Evolutionary conservation across 2,888 invertebrate genomes (phyloP), one percentile per base, ranked within the genome.

Genomic region (Scaptomyza cyrtandrae): DNA sequence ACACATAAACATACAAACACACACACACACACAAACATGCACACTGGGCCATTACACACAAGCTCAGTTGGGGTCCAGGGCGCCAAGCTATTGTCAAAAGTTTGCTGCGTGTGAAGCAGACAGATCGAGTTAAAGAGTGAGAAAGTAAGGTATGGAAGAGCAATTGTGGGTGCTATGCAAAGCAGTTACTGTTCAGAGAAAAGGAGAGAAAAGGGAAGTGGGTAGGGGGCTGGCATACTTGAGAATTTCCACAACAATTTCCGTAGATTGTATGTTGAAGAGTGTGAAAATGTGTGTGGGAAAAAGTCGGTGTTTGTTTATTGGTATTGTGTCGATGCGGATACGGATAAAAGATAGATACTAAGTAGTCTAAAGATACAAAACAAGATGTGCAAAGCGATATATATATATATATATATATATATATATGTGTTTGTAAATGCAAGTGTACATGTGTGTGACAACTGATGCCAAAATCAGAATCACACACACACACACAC

Each of bases 221-320:
- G 48, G 33, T 31, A 10, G 59, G 46, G 59, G 46, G 41, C 61
- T 57, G 60, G 58, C 82, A 76, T 76, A 79, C 86, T 72, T 71
- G 71, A 53, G 63, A 78, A 41, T 73, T 67, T 72, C 69, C 72
- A 67, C 75, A 74, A 74, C 77, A 75, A 70, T 76, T 88, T 75
- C 78, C 84, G 88, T 75, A 74, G 69, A 73, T 83, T 71, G 77
- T 75, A 16, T 41, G 45, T 54, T 55, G 71, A 68, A 67, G 52
- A 57, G 73, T 78, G 78, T 72, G 72, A 72, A 69, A 65, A 63
- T 64, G 55, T 71, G 53, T 48, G 64, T 62, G 69, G 56, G 56
- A 56, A 61, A 58, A 64, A 71, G 46, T 52, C 44, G 44, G 59
- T 50, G 59, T 52, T 46, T 33, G 56, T 53, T 33, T 54, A 59